phyloP scores from a whole-genome alignment of 2,797 vertebrate species.

The Parauchenoglanis ngamensis region DNA sequence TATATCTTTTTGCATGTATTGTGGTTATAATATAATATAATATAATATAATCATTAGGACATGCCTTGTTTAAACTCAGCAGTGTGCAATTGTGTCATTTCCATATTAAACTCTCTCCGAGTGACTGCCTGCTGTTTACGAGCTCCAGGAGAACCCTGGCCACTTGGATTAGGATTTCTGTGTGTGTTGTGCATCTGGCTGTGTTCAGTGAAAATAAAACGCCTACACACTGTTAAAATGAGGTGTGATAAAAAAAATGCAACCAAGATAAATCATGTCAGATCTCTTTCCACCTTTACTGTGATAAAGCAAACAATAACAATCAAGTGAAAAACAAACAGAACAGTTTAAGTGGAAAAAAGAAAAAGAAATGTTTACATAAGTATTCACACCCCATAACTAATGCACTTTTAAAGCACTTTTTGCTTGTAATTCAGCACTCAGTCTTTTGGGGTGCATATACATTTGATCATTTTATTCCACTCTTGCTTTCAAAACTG shows the following conservation, averaged over 20 bases:
- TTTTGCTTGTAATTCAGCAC: neutral
- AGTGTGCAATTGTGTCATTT: neutral
- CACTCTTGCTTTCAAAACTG: neutral
- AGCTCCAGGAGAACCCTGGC: neutral
- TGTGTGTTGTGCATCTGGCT: neutral
- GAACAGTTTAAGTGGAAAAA: neutral
- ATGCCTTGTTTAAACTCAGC: neutral
- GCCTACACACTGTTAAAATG: too few relatives aligned
- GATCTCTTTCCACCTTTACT: neutral
- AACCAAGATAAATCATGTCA: neutral
- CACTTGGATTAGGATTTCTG: neutral
- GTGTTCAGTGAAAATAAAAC: neutral
- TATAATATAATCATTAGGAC: neutral
- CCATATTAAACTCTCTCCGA: neutral
- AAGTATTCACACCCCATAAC: neutral
- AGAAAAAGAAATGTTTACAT: neutral
- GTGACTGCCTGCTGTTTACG: neutral
- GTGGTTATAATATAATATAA: too few relatives aligned
- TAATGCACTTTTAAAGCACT: neutral
- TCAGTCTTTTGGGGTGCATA: neutral
- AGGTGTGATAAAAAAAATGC: neutral
- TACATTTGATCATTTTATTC: neutral
- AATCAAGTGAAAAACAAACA: neutral
- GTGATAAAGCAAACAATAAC: too few relatives aligned
- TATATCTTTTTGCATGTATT: neutral